A percentile compares a stretch with the other conserved stretches of the same genome.
Evolutionary conservation across 1,140 invertebrate species (phyloP).

Genomic region (Drosophila tani): DNA sequence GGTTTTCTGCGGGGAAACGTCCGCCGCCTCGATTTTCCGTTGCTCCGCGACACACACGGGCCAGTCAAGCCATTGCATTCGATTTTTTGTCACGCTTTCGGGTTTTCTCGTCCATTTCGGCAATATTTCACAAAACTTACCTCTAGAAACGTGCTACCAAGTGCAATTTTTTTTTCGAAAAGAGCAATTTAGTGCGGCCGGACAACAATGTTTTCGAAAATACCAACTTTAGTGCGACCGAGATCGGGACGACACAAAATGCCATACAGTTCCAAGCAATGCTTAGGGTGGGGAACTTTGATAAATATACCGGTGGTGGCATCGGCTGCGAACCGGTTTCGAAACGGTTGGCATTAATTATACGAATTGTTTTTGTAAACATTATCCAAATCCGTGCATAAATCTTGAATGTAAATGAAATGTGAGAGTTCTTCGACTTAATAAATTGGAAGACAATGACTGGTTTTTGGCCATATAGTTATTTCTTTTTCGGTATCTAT

Average conservation of each 20-base stretch:
- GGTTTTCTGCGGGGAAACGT: not conserved
- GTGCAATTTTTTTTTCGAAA: slow-evolving; percentile 66
- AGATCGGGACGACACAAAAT: not conserved
- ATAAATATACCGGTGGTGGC: too few species aligned
- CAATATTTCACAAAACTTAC: slow-evolving; percentile 64
- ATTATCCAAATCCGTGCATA: too few species aligned
- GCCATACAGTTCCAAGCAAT: not conserved
- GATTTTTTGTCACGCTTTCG: slow-evolving; percentile 10
- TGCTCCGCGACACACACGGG: not conserved
- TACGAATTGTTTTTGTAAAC: too few species aligned
- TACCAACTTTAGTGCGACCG: not conserved
- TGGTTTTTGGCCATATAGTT: too few species aligned
- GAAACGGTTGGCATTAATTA: too few species aligned
- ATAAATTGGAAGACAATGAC: too few species aligned
- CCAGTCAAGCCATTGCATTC: not conserved
- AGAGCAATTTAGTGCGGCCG: slow-evolving; percentile 37
- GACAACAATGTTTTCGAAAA: not conserved
- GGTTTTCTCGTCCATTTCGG: slow-evolving; percentile 26
- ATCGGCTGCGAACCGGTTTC: too few species aligned
- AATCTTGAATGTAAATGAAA: too few species aligned
- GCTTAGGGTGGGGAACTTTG: too few species aligned
- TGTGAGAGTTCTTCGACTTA: too few species aligned
- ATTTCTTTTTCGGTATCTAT: too few species aligned
- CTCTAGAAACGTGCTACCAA: slow-evolving; percentile 81
- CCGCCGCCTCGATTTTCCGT: not conserved